These are phyloP conservation scores for Cryptocephalus moraei DNA, from an alignment of 2,888 invertebrate species.

Conservation along the genomic window DNA sequence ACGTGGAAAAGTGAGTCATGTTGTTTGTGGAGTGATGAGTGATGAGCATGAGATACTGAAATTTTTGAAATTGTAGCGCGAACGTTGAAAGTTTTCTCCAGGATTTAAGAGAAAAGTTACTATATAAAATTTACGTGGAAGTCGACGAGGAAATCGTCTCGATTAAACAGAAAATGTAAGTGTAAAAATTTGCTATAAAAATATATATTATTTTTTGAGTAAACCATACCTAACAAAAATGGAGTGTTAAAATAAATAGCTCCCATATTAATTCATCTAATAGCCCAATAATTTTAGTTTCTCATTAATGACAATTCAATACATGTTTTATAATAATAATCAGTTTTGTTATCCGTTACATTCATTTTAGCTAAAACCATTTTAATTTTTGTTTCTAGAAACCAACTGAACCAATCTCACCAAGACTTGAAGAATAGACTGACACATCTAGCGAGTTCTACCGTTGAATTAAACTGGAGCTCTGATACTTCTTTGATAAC, in stretches of 20 bases:
- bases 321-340: no score
- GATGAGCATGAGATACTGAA: no score
- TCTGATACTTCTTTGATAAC: slow-evolving; percentile 20
- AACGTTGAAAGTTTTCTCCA: no score
- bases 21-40: background rate
- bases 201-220: no score
- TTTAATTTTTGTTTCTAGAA: slow-evolving; percentile 20
- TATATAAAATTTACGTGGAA: slow-evolving; percentile 36
- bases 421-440: slow-evolving; percentile 27
- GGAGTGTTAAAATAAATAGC: no score
- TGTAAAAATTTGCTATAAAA: no score
- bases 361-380: no score
- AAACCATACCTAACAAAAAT: no score
- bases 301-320: no score
- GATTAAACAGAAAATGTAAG: slow-evolving; percentile 15
- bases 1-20: slow-evolving; percentile 40
- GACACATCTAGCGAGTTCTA: slow-evolving; percentile 22
- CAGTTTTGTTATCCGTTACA: slow-evolving; percentile 18
- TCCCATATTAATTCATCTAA: no score
- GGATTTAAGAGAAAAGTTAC: slow-evolving; percentile 37
- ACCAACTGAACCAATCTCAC: slow-evolving; percentile 23
- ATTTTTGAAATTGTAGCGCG: no score
- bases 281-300: no score
- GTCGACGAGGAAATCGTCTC: slow-evolving; percentile 40
- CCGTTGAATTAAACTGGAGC: slow-evolving; percentile 29